These are phyloP conservation scores for Drosophila erecta DNA, from an alignment of 1,140 invertebrate species.

Conservation along the genomic window DNA sequence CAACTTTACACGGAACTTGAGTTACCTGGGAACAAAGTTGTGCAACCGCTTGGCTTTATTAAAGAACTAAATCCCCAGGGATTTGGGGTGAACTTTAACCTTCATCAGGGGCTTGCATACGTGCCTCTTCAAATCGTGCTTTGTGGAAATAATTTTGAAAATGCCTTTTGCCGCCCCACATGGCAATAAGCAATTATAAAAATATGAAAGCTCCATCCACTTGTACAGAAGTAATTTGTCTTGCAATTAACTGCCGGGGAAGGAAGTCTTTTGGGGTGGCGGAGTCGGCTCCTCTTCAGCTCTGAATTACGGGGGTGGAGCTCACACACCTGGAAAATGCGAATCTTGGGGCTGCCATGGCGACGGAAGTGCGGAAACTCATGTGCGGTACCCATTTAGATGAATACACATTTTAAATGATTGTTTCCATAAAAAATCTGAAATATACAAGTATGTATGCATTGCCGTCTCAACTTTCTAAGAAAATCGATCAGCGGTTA, in stretches of 20 bases:
- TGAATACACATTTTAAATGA: not conserved
- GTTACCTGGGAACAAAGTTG: constrained; percentile 2
- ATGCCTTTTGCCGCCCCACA: constrained; percentile 12
- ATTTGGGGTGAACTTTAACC: not conserved
- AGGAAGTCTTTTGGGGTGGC: constrained; percentile 52
- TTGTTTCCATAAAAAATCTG: too few relatives aligned
- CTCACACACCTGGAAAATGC: not conserved
- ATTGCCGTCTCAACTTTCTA: not conserved
- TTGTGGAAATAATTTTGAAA: constrained; percentile 11
- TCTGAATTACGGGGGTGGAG: not conserved
- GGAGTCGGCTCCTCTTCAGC: constrained; percentile 7
- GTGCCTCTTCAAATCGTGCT: constrained; percentile 1
- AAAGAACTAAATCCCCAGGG: constrained; percentile 1
- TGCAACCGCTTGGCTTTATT: not conserved
- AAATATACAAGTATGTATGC: not conserved
- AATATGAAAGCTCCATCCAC: constrained; percentile 55
- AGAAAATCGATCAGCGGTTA: too few relatives aligned
- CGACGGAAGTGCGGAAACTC: constrained; percentile 12
- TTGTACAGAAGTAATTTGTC: constrained; percentile 70
- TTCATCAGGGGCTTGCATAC: not conserved
- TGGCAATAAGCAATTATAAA: constrained; percentile 56
- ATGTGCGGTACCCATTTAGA: not conserved
- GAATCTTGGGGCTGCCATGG: constrained; percentile 2
- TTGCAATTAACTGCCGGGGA: constrained; percentile 60
- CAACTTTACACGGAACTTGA: not conserved